Conservation (phyloP, 2,113 vertebrate genomes). For the Corythornis vintsioides region DNA sequence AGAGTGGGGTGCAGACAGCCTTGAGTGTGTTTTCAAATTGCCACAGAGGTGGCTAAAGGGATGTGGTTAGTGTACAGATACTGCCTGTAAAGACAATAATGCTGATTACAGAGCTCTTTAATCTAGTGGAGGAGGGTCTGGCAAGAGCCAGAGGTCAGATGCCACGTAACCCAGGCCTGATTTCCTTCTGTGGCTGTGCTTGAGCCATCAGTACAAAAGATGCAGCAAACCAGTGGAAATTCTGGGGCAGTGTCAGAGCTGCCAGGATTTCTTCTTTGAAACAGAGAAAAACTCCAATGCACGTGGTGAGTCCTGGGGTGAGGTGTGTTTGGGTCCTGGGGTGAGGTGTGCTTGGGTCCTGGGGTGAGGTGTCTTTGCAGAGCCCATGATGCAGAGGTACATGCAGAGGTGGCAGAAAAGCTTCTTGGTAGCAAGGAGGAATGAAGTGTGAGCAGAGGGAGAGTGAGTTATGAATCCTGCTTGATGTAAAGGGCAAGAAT, state of each 20-base stretch:
- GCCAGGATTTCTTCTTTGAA: background rate
- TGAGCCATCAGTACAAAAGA: background rate
- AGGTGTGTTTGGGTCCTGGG: background rate
- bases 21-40: background rate
- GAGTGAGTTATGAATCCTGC: background rate
- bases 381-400: background rate
- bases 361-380: accelerated
- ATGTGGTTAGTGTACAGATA: background rate
- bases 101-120: background rate
- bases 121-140: background rate
- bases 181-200: background rate
- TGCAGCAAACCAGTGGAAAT: background rate
- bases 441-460: background rate
- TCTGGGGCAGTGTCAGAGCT: background rate
- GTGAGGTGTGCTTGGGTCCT: accelerated
- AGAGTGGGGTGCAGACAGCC: background rate
- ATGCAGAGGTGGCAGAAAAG: background rate
- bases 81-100: background rate
- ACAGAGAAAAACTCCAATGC: background rate
- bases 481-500: background rate
- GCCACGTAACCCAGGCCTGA: background rate
- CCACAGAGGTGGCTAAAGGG: background rate
- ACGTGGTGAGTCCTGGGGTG: accelerated
- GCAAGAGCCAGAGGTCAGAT: background rate
- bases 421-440: background rate